Evolutionary conservation across 2,888 invertebrate species (phyloP).

Genomic region (Ornithoptera priamus): DNA sequence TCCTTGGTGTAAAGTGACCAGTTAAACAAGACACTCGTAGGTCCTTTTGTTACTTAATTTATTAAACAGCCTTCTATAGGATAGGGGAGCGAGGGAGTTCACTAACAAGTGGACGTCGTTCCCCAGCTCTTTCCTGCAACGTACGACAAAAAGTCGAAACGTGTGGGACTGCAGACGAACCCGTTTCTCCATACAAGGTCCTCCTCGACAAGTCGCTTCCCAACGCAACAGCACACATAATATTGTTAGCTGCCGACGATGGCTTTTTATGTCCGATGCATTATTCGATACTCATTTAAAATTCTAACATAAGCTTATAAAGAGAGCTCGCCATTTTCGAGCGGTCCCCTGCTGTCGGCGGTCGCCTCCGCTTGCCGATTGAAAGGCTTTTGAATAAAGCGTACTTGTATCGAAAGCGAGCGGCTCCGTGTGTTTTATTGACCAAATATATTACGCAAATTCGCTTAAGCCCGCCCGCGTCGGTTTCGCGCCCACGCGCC

Average conservation of each 20-base stretch:
- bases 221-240: constrained; percentile 77
- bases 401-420: constrained; percentile 24
- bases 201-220: constrained; percentile 71
- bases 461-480: constrained; percentile 61
- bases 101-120: constrained; percentile 49
- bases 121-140: constrained; percentile 69
- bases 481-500: constrained; percentile 66
- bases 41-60: constrained; percentile 46
- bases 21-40: constrained; percentile 45
- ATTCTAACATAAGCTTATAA: constrained; percentile 78
- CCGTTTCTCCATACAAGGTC: constrained; percentile 77
- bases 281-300: constrained; percentile 81
- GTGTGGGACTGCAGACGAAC: constrained; percentile 78
- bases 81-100: constrained; percentile 50
- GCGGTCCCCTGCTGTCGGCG: constrained; percentile 68
- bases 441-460: constrained; percentile 74
- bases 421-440: constrained; percentile 53
- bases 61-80: constrained; percentile 33
- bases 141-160: constrained; percentile 75
- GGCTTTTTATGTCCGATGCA: constrained; percentile 79
- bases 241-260: constrained; percentile 77
- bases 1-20: constrained; percentile 54
- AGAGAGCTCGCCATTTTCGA: constrained; percentile 76
- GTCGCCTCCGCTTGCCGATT: constrained; percentile 48
- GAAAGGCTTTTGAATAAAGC: constrained; percentile 25